These are phyloP conservation scores for Cabera pusaria DNA, from an alignment of 2,888 invertebrate species.

Conservation along the genomic window DNA sequence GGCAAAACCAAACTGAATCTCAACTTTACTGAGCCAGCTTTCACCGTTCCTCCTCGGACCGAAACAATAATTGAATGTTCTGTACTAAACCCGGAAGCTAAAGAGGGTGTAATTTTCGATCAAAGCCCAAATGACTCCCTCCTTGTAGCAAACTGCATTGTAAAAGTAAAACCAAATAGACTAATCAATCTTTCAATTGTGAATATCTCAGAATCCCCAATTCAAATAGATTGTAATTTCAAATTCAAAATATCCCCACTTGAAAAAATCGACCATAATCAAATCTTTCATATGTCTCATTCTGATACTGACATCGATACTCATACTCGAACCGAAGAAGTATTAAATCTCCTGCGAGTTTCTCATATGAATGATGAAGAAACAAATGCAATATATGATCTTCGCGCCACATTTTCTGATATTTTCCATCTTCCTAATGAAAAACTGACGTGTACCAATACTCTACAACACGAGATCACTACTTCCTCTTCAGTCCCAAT, in stretches of 20 bases:
- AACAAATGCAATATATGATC: neutral
- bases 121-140: slow-evolving; percentile 1
- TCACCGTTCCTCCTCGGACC: slow-evolving; percentile 25
- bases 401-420: slow-evolving; percentile 1
- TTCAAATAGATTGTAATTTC: slow-evolving; percentile 25
- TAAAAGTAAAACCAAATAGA: slow-evolving; percentile 21
- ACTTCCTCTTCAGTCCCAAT: neutral
- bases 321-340: neutral
- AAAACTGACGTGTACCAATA: neutral
- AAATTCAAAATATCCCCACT: slow-evolving; percentile 2
- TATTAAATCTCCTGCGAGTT: neutral
- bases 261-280: neutral
- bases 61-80: slow-evolving; percentile 34
- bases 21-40: slow-evolving; percentile 19
- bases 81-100: slow-evolving; percentile 29
- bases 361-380: slow-evolving; percentile 2
- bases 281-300: neutral
- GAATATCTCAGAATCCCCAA: slow-evolving; percentile 19
- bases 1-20: neutral
- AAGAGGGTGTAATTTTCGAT: slow-evolving; percentile 18
- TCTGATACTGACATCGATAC: too few relatives aligned
- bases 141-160: slow-evolving; percentile 25
- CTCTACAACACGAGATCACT: slow-evolving; percentile 1
- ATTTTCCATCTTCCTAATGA: slow-evolving; percentile 2
- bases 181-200: slow-evolving; percentile 24